Evolutionary conservation across 2,797 vertebrate species (phyloP).

Genomic region (Pangasius sanitwongsei): DNA sequence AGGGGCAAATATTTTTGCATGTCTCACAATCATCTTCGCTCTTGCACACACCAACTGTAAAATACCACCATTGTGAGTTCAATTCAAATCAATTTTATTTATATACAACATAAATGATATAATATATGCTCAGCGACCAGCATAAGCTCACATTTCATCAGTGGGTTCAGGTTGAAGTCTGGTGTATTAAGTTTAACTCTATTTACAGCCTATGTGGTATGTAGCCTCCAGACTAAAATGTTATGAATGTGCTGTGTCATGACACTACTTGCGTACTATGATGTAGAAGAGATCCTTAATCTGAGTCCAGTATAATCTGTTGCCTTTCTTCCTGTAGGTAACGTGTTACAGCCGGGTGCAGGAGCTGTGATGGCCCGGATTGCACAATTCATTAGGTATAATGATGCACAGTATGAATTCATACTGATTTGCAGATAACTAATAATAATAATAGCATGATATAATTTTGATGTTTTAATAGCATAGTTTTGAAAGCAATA

Average conservation of each 20-base stretch:
- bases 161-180: neutral
- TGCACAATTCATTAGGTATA: conserved; percentile 89
- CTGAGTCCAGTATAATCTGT: neutral
- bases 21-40: neutral
- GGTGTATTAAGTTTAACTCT: neutral
- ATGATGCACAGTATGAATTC: neutral
- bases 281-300: neutral
- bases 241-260: neutral
- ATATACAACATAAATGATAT: neutral
- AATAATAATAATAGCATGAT: neutral
- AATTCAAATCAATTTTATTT: neutral
- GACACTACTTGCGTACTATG: neutral
- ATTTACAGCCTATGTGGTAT: neutral
- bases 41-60: neutral
- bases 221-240: neutral
- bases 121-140: neutral
- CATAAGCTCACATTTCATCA: neutral
- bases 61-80: neutral
- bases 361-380: conserved; percentile 84
- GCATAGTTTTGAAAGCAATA: neutral
- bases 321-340: conserved; percentile 74
- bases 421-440: neutral
- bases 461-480: too few species aligned
- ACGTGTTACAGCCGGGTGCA: conserved; percentile 92
- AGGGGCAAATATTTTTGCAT: neutral